Evolutionary conservation across 1,140 invertebrate genomes (phyloP).

Genomic region (Trypoxylus dichotomus): DNA sequence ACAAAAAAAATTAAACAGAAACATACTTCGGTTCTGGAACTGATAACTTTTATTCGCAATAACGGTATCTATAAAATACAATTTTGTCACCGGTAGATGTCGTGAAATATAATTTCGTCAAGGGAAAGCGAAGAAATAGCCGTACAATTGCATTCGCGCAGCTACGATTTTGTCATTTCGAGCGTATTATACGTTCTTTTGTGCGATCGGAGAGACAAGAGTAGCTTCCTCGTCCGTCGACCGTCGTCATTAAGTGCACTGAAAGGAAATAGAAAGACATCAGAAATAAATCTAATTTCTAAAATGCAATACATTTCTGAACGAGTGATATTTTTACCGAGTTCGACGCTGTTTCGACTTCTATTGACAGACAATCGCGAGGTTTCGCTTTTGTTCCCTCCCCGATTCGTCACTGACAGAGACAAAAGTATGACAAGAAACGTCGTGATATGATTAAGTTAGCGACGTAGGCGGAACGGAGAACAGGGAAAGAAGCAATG

Average conservation of each 20-base stretch:
- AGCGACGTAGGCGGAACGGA: neutral
- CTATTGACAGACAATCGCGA: neutral
- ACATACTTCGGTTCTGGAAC: too few species aligned
- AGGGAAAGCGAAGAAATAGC: neutral
- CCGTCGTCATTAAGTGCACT: neutral
- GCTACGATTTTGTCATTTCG: conserved; percentile 29
- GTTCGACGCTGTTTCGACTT: neutral
- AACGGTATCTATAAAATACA: neutral
- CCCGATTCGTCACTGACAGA: neutral
- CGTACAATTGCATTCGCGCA: conserved; percentile 21
- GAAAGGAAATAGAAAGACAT: conserved; percentile 24
- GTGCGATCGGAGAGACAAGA: conserved; percentile 24
- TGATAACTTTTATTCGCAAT: neutral
- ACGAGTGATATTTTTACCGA: conserved; percentile 31
- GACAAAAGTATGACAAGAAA: neutral
- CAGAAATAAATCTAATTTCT: conserved; percentile 35
- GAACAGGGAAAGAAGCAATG: too few species aligned
- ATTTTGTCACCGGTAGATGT: neutral
- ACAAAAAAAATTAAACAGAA: too few species aligned
- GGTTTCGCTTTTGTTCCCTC: neutral
- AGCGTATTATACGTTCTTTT: conserved; percentile 29
- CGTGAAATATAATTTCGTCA: neutral
- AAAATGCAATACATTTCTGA: conserved; percentile 35
- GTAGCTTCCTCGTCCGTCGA: conserved; percentile 20
- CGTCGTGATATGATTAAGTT: conserved; percentile 2